Evolutionary conservation across 2,113 vertebrate genomes (phyloP).

Genomic region (Malurus elegans): DNA sequence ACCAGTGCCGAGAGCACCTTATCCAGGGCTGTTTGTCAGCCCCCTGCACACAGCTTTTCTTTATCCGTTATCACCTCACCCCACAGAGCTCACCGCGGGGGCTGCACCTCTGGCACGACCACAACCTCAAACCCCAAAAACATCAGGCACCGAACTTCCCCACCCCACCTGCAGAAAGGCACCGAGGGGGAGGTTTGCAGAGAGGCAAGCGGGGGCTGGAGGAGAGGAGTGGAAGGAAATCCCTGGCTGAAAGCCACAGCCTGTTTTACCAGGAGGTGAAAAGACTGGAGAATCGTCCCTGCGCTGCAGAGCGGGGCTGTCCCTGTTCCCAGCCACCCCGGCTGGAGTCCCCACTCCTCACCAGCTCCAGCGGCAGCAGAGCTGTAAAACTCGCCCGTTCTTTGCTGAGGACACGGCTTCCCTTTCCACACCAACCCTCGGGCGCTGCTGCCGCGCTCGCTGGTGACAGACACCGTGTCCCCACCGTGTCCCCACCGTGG

Average conservation of each 20-base stretch:
- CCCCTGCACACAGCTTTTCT: fast-evolving
- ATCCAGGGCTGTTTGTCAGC: neutral
- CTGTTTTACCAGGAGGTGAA: neutral
- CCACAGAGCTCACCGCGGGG: fast-evolving
- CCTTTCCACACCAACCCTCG: fast-evolving
- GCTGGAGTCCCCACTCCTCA: neutral
- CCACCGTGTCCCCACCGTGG: fast-evolving
- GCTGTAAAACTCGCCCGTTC: neutral
- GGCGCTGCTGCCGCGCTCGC: neutral
- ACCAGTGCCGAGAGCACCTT: neutral
- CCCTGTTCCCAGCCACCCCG: neutral
- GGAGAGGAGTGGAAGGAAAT: neutral
- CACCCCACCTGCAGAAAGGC: neutral
- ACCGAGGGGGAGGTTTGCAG: neutral
- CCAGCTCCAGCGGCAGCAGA: neutral
- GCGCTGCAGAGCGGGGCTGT: fast-evolving
- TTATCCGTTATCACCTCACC: neutral
- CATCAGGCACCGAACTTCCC: neutral
- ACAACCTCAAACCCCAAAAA: neutral
- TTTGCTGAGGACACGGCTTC: neutral
- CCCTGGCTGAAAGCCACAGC: neutral
- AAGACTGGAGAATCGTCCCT: neutral
- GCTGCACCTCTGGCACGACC: neutral
- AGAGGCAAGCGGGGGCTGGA: neutral
- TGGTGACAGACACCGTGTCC: neutral